Conservation (phyloP, 2,113 vertebrate genomes). For the Upupa epops region DNA sequence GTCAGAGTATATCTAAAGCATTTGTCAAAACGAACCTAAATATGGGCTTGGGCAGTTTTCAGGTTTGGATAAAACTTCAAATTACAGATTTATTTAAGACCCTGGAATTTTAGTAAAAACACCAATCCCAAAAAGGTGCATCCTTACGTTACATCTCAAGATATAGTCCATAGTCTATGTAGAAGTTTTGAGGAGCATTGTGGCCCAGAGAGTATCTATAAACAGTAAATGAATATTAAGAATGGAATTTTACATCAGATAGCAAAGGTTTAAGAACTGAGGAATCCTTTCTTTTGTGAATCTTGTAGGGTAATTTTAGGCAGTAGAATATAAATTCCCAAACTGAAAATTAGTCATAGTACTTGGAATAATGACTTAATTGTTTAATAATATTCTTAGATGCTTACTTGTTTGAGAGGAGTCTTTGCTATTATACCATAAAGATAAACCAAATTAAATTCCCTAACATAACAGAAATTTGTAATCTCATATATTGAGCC, state of each 20-base stretch:
- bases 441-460: background rate
- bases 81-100: background rate
- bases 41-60: background rate
- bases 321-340: background rate
- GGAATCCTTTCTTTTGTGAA: background rate
- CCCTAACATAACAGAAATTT: background rate
- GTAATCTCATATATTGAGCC: background rate
- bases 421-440: background rate
- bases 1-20: background rate
- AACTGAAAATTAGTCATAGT: background rate
- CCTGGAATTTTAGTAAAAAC: background rate
- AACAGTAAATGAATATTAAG: background rate
- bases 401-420: background rate
- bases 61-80: background rate
- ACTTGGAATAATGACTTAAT: background rate
- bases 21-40: background rate
- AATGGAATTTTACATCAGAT: background rate
- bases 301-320: background rate
- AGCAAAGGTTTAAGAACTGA: background rate
- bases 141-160: background rate
- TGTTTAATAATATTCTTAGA: background rate
- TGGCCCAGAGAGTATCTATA: background rate
- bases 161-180: background rate
- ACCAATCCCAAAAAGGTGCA: fast-evolving
- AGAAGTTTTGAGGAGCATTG: background rate